A percentile compares a stretch with the other conserved stretches of the same genome.
Evolutionary conservation across 2,797 vertebrate species (phyloP).

Genomic region (Acanthurus leucopareius): DNA sequence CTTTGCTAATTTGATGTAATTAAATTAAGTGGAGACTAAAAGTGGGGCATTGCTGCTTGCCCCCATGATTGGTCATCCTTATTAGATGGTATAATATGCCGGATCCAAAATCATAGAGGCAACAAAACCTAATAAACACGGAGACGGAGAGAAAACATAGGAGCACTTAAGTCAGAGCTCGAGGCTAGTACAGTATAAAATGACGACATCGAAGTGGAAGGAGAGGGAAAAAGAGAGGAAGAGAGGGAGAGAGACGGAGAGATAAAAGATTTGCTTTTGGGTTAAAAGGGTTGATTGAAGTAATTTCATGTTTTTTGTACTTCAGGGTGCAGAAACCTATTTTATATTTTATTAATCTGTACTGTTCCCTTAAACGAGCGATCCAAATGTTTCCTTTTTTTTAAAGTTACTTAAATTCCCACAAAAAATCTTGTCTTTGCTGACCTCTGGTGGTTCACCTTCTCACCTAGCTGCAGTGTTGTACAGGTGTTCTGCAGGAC

Average conservation of each 20-base stretch:
- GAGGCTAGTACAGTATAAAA: slow-evolving; percentile 48
- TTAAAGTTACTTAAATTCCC: too few species aligned
- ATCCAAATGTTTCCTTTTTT: not conserved
- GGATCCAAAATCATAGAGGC: slow-evolving; percentile 56
- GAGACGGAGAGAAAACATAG: slow-evolving; percentile 20
- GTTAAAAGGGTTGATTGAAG: slow-evolving; percentile 16
- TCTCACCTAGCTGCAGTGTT: not conserved
- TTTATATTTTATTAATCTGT: not conserved
- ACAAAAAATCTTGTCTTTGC: not conserved
- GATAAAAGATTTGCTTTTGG: slow-evolving; percentile 1
- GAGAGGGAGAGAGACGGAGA: not conserved
- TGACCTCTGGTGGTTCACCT: not conserved
- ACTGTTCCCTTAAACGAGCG: not conserved
- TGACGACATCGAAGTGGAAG: slow-evolving; percentile 25
- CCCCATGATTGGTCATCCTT: slow-evolving; percentile 77
- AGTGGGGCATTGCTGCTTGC: slow-evolving; percentile 70
- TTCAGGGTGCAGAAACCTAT: not conserved
- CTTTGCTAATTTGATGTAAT: slow-evolving; percentile 82
- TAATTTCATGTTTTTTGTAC: slow-evolving; percentile 5
- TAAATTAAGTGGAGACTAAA: slow-evolving; percentile 81
- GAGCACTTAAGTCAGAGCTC: slow-evolving; percentile 53
- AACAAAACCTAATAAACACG: slow-evolving; percentile 61
- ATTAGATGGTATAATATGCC: slow-evolving; percentile 68
- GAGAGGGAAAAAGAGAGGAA: too few species aligned
- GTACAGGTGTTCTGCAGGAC: not conserved